Evolutionary conservation across 2,888 invertebrate genomes (phyloP).

Genomic region (Homarus gammarus): DNA sequence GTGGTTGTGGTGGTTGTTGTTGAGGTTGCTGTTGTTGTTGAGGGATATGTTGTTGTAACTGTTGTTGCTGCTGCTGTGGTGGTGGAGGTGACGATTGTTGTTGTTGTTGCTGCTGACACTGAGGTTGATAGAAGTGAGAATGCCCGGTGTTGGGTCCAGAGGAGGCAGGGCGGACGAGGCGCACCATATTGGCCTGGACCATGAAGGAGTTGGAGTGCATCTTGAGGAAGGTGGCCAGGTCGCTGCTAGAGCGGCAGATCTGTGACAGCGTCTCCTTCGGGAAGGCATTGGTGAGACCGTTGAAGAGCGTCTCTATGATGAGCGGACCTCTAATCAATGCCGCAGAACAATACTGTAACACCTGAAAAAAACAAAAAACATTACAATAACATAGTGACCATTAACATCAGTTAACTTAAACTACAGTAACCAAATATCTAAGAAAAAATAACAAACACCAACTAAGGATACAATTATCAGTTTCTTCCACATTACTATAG

Average conservation of each 20-base stretch:
- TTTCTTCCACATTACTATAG: too few relatives aligned
- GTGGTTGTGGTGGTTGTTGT: conserved; percentile 29
- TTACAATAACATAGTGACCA: neutral
- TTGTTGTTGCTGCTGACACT: conserved; percentile 11
- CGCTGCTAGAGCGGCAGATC: conserved; percentile 92
- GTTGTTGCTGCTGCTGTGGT: conserved; percentile 36
- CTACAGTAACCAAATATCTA: too few relatives aligned
- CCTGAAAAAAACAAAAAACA: conserved; percentile 76
- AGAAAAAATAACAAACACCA: too few relatives aligned
- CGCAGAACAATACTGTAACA: conserved; percentile 89
- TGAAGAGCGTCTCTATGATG: conserved; percentile 92
- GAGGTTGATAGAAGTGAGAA: conserved; percentile 17
- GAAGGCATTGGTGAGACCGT: conserved; percentile 86
- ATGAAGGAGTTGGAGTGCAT: conserved; percentile 96
- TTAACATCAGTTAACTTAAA: neutral
- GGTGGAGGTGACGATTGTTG: conserved; percentile 9
- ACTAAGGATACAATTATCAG: too few relatives aligned
- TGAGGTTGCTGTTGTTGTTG: conserved; percentile 24
- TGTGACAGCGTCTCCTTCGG: conserved; percentile 82
- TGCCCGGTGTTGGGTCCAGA: conserved; percentile 77
- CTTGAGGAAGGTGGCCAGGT: conserved; percentile 92
- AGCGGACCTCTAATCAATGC: conserved; percentile 84
- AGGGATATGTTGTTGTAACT: conserved; percentile 44
- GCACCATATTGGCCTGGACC: conserved; percentile 94
- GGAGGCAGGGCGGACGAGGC: conserved; percentile 80